Percentiles rank a stretch among this genome's conserved stretches.
Evolutionary conservation across 2,888 invertebrate species (phyloP).

Genomic region (Pseudococcus viburni): DNA sequence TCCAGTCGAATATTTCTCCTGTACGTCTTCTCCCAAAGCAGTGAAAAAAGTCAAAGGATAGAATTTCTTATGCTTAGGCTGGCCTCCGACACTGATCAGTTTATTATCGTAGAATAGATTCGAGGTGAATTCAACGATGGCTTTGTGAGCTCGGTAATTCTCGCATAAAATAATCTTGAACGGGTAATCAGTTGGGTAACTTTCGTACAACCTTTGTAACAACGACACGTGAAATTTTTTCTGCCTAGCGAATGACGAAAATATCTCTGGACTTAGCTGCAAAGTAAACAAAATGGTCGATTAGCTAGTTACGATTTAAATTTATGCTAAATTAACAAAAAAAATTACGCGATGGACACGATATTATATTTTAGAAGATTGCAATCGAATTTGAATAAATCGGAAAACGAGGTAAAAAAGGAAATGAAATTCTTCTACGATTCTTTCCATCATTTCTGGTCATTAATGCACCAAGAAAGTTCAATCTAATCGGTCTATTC

Average conservation of each 20-base stretch:
- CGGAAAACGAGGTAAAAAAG: too few species aligned
- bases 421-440: too few species aligned
- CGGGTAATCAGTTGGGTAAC: constrained; percentile 81
- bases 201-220: constrained; percentile 83
- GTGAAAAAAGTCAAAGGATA: constrained; percentile 86
- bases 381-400: too few species aligned
- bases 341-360: too few species aligned
- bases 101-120: constrained; percentile 86
- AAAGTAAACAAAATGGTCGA: constrained; percentile 66
- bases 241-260: constrained; percentile 81
- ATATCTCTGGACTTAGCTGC: constrained; percentile 85
- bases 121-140: constrained; percentile 85
- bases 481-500: too few species aligned
- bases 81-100: constrained; percentile 81
- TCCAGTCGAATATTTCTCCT: constrained; percentile 84
- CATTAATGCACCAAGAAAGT: too few species aligned
- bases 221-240: constrained; percentile 81
- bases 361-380: too few species aligned
- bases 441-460: too few species aligned
- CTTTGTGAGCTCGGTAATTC: constrained; percentile 87
- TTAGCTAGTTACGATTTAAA: not conserved
- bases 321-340: too few species aligned
- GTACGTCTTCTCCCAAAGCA: constrained; percentile 84
- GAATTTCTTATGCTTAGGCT: constrained; percentile 79
- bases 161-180: constrained; percentile 86